These are phyloP conservation scores for Deroptyus accipitrinus DNA, from an alignment of 2,113 vertebrate species.

Conservation along the genomic window DNA sequence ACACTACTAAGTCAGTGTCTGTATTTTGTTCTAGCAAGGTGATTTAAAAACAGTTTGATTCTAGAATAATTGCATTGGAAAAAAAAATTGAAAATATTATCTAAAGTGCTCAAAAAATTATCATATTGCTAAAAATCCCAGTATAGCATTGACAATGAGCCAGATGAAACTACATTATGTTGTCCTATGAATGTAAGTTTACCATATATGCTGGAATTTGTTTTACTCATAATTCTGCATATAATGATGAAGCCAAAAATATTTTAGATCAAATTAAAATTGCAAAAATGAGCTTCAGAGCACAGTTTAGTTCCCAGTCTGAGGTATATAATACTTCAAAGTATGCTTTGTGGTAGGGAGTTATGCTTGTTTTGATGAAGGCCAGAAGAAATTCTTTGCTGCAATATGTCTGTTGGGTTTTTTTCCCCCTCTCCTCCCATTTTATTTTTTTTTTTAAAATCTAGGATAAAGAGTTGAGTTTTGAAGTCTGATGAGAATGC, in stretches of 20 bases:
- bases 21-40: background rate
- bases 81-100: background rate
- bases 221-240: background rate
- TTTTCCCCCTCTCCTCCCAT: background rate
- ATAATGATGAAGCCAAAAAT: background rate
- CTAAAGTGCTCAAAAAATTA: background rate
- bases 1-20: background rate
- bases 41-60: background rate
- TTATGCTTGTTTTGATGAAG: background rate
- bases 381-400: background rate
- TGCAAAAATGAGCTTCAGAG: background rate
- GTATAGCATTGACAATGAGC: background rate
- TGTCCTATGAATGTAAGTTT: background rate
- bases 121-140: rapidly evolving
- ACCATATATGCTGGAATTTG: background rate
- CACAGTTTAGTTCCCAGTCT: background rate
- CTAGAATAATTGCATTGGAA: background rate
- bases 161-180: rapidly evolving
- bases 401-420: rapidly evolving
- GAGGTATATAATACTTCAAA: background rate
- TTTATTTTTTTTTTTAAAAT: background rate
- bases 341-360: background rate
- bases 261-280: background rate
- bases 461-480: background rate
- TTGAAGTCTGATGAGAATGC: background rate